A percentile compares a stretch with the other conserved stretches of the same genome.
phyloP scores from a whole-genome alignment of 1,140 invertebrate genomes.

The Trypoxylus dichotomus region DNA sequence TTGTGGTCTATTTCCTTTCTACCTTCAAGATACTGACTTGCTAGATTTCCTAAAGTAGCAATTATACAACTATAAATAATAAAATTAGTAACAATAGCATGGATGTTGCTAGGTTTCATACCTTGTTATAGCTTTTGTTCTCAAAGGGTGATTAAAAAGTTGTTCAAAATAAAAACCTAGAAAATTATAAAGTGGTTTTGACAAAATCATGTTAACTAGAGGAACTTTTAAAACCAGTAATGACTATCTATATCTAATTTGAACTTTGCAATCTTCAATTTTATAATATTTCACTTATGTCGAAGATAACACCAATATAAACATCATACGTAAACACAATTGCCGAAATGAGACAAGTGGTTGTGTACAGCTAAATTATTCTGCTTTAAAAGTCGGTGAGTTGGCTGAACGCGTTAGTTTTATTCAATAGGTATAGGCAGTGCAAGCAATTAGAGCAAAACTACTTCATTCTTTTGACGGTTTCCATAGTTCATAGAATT shows the following conservation, averaged over 20 bases:
- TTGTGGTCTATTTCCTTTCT: slow-evolving; percentile 62
- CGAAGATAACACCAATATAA: not conserved
- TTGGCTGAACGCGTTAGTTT: too few relatives aligned
- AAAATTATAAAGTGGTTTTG: slow-evolving; percentile 68
- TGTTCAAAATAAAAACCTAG: slow-evolving; percentile 68
- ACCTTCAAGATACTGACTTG: slow-evolving; percentile 66
- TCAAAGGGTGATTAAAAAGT: slow-evolving; percentile 68
- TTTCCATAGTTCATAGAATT: too few relatives aligned
- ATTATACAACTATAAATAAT: slow-evolving; percentile 60
- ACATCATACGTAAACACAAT: not conserved
- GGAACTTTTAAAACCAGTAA: not conserved
- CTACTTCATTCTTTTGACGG: too few relatives aligned
- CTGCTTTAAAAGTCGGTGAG: too few relatives aligned
- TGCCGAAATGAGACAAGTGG: not conserved
- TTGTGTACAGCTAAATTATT: not conserved
- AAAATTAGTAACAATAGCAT: slow-evolving; percentile 28
- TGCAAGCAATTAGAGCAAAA: too few relatives aligned
- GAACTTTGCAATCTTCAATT: not conserved
- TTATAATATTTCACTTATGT: not conserved
- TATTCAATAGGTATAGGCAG: too few relatives aligned
- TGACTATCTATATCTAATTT: not conserved
- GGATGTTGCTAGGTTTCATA: slow-evolving; percentile 51
- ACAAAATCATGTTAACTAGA: slow-evolving; percentile 64
- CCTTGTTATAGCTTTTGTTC: slow-evolving; percentile 74
- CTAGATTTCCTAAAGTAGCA: slow-evolving; percentile 65